These are phyloP conservation scores for Phoxinus phoxinus DNA, from an alignment of 2,113 vertebrate genomes.

Conservation along the genomic window DNA sequence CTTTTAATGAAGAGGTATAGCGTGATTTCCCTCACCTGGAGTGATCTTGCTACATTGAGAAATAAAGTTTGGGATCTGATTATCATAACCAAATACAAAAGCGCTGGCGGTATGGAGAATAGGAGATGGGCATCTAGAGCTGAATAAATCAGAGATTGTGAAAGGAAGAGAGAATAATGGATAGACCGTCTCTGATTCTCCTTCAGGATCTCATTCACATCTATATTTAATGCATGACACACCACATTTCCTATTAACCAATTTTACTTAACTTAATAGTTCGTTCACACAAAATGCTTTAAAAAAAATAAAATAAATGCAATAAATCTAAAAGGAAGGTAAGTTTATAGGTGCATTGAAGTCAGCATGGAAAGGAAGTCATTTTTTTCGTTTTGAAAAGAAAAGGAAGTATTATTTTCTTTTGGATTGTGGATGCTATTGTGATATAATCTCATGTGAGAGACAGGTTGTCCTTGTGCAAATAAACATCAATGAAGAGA, in stretches of 20 bases:
- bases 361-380: too few species aligned
- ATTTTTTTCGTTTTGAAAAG: too few species aligned
- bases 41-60: constrained; percentile 36
- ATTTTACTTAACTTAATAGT: not conserved
- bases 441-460: too few species aligned
- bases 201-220: not conserved
- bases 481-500: too few species aligned
- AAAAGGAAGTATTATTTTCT: too few species aligned
- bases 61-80: constrained; percentile 36
- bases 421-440: too few species aligned
- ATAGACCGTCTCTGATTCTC: not conserved
- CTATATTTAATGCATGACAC: not conserved
- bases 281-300: not conserved
- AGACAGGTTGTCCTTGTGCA: too few species aligned
- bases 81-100: constrained; percentile 48
- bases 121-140: constrained; percentile 5
- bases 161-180: constrained; percentile 5
- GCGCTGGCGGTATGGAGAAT: not conserved
- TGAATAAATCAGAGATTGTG: constrained; percentile 11
- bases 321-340: not conserved
- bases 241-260: not conserved
- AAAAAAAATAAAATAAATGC: not conserved
- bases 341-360: not conserved
- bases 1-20: constrained; percentile 52
- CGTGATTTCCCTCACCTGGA: constrained; percentile 44